Conservation (phyloP, 2,797 vertebrate genomes). For the Enteromius treurensis region DNA sequence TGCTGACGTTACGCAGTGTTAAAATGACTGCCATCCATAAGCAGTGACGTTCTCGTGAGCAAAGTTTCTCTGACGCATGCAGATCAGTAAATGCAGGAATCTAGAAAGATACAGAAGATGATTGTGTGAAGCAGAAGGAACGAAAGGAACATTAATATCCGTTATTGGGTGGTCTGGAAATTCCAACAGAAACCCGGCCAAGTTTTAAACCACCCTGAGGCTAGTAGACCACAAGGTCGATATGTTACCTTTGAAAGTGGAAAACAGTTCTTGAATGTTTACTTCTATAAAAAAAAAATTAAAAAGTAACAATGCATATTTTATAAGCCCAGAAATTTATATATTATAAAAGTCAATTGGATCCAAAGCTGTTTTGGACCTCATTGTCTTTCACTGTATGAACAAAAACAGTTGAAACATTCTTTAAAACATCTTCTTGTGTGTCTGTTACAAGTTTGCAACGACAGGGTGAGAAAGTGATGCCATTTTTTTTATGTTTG, state of each 20-base stretch:
- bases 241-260: slow-evolving; percentile 27
- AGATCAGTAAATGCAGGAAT: slow-evolving; percentile 34
- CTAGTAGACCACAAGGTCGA: slow-evolving; percentile 28
- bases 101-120: slow-evolving; percentile 18
- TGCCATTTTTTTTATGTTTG: not conserved
- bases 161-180: slow-evolving; percentile 49
- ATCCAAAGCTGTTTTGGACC: not conserved
- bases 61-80: slow-evolving; percentile 17
- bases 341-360: not conserved
- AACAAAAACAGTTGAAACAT: not conserved
- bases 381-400: not conserved
- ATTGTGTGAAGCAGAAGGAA: slow-evolving; percentile 50
- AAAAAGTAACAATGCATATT: not conserved
- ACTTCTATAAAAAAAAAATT: not conserved
- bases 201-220: slow-evolving; percentile 37
- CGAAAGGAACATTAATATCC: slow-evolving; percentile 46
- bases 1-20: slow-evolving; percentile 8
- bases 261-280: slow-evolving; percentile 10
- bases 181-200: slow-evolving; percentile 36
- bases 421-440: not conserved
- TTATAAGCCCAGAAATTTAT: not conserved
- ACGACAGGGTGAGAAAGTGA: not conserved
- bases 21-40: slow-evolving; percentile 17
- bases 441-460: not conserved
- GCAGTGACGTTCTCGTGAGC: slow-evolving; percentile 16